Conservation (phyloP, 2,888 invertebrate species). For the Eucera pruinosa region DNA sequence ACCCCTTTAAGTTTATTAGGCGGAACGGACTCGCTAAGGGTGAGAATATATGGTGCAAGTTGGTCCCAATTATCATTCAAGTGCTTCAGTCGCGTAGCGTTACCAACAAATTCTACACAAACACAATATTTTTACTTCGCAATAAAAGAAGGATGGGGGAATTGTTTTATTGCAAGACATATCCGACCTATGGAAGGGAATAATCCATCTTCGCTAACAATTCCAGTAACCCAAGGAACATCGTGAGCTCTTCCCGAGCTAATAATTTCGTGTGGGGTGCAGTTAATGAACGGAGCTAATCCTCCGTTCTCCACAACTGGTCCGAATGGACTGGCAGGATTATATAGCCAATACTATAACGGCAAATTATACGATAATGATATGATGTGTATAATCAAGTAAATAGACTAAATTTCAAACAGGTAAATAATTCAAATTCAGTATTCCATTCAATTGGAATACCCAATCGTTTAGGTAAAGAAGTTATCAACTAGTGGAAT, state of each 20-base stretch:
- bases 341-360: conserved; percentile 80
- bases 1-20: conserved; percentile 83
- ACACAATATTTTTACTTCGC: too few relatives aligned
- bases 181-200: conserved; percentile 86
- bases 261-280: conserved; percentile 88
- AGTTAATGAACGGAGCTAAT: conserved; percentile 86
- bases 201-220: conserved; percentile 89
- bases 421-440: too few relatives aligned
- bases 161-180: too few relatives aligned
- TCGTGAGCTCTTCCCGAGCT: conserved; percentile 86
- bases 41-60: conserved; percentile 86
- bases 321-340: conserved; percentile 89
- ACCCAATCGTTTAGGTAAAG: too few relatives aligned
- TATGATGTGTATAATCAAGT: too few relatives aligned
- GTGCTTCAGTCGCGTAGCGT: conserved; percentile 83
- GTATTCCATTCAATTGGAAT: too few relatives aligned
- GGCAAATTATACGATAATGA: too few relatives aligned
- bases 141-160: neutral
- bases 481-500: too few relatives aligned
- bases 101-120: conserved; percentile 78
- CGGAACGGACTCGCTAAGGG: conserved; percentile 86
- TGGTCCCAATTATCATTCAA: conserved; percentile 86
- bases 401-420: too few relatives aligned
- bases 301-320: conserved; percentile 88
- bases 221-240: conserved; percentile 88